Evolutionary conservation across 2,888 invertebrate species (phyloP), one percentile per base, ranked within the genome.

Genomic region (Synanthedon andrenaeformis): DNA sequence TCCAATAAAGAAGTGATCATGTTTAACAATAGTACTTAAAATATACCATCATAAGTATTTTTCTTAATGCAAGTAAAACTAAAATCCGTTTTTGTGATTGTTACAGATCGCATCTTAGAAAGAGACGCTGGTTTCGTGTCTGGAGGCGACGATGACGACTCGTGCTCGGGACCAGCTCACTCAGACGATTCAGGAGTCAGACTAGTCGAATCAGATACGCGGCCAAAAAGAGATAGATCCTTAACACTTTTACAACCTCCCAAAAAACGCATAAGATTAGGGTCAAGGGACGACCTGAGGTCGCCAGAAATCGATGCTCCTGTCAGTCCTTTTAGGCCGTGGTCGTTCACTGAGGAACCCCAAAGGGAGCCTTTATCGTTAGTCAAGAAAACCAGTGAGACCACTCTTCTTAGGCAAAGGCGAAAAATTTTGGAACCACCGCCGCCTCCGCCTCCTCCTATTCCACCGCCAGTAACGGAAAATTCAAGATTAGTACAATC

Each of bases 41-140:
- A 42, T 4, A n/a, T 12, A 42, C n/a, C 12, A 8, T n/a, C 11
- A 13, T 12, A 42, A 13, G 2, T 42, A 11, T 11, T 42, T 42
- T 42, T 12, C 45, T 45, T 45, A 45, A 13, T 13, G 12, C 5
- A 13, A 14, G 13, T 45, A 13, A 35, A 35, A 45, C 45, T 45
- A 45, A 45, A 13, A 14, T 11, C n/a, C 5, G 13, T 13, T 45
- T 45, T n/a, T 45, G 35, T 55, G 64, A 58, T 81, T 81, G 76
- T 79, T 91, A 12, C 89, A 91, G 91, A 89, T 69, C 79, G 85
- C 41, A 81, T 84, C 57, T 60, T 89, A 54, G 91, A 91, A 56
- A 82, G 89, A 53, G 93, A 93, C 69, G 92, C 92, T 4, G 93
- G 92, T 52, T 93, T 93, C 75, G 93, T 92, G 59, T 93, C 92